A percentile compares a stretch with the other conserved stretches of the same genome.
These are phyloP conservation scores for Eubasilissa regina DNA, from an alignment of 1,140 invertebrate species.

Conservation along the genomic window DNA sequence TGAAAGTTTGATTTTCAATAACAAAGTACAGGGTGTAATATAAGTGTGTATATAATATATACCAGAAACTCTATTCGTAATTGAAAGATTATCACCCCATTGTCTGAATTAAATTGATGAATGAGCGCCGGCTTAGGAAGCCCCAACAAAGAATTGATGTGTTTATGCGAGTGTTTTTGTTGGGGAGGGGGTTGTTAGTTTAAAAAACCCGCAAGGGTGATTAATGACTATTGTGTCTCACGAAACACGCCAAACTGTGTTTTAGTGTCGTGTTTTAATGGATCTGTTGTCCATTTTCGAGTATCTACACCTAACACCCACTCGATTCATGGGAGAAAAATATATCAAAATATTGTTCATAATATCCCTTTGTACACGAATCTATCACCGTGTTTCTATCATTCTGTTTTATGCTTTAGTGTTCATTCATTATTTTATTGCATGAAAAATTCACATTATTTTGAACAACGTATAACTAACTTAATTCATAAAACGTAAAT, in stretches of 20 bases:
- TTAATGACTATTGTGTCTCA: constrained; percentile 10
- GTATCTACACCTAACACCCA: too few relatives aligned
- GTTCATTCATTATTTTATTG: too few relatives aligned
- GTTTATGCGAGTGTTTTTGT: constrained; percentile 10
- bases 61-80: neutral
- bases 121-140: constrained; percentile 1
- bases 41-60: neutral
- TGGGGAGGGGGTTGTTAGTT: constrained; percentile 1
- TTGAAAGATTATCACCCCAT: constrained; percentile 9
- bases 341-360: too few relatives aligned
- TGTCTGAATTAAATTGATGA: constrained; percentile 9
- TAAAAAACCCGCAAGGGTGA: constrained; percentile 14
- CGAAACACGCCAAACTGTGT: neutral
- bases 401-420: too few relatives aligned
- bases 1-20: too few relatives aligned
- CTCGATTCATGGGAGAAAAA: too few relatives aligned
- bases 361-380: too few relatives aligned
- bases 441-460: too few relatives aligned
- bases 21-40: too few relatives aligned
- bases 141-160: constrained; percentile 10
- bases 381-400: too few relatives aligned
- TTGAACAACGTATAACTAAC: too few relatives aligned
- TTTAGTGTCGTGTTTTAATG: neutral
- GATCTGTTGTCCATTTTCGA: neutral
- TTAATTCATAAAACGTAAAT: too few relatives aligned